Percentiles rank a stretch among this genome's conserved stretches.
Conservation (phyloP, 2,113 vertebrate species). For the Recurvirostra avosetta region DNA sequence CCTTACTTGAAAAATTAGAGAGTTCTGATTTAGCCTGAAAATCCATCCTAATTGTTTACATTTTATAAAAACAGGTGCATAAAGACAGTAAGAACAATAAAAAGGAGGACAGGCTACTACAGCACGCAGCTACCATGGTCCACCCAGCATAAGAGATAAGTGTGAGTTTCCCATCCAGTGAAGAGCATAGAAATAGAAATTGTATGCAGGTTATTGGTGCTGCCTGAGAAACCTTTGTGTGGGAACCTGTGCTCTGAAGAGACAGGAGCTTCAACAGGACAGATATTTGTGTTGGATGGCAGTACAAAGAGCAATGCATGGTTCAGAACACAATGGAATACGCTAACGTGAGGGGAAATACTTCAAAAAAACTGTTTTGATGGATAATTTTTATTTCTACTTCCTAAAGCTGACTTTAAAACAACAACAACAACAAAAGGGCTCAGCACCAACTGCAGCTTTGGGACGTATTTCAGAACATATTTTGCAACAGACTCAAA, state of each 20-base stretch:
- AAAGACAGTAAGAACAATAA: neutral
- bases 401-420: neutral
- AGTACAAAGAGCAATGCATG: neutral
- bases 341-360: accelerated
- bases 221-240: accelerated
- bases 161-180: neutral
- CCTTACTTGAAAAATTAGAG: neutral
- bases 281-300: neutral
- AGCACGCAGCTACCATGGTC: neutral
- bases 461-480: neutral
- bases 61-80: neutral
- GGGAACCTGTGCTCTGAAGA: neutral
- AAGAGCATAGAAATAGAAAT: neutral
- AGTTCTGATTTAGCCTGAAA: neutral
- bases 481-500: neutral
- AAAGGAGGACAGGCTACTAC: neutral
- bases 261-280: neutral
- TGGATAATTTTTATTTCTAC: neutral
- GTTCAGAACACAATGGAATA: neutral
- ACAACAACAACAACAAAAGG: neutral
- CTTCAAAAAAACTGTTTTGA: neutral
- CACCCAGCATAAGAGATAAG: neutral
- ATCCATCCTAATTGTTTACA: neutral
- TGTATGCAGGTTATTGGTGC: accelerated
- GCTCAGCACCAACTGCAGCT: neutral